Conservation (phyloP, 2,113 vertebrate genomes). For the Cettia cetti region DNA sequence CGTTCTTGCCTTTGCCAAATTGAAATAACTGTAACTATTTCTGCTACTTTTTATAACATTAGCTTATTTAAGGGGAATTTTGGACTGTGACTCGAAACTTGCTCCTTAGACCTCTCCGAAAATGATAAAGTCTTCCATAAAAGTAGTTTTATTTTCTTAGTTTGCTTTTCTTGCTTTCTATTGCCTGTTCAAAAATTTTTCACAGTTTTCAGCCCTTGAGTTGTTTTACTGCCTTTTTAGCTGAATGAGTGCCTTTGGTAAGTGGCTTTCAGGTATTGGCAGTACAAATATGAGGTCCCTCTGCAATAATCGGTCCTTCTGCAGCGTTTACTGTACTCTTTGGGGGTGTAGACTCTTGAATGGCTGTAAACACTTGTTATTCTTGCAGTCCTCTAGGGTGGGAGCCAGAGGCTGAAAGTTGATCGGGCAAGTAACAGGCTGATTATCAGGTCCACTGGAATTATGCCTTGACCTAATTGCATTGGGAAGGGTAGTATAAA, state of each 20-base stretch:
- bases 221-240: background rate
- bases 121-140: background rate
- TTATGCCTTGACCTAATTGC: background rate
- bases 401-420: background rate
- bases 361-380: background rate
- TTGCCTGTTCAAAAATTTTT: background rate
- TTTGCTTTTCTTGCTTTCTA: background rate
- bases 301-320: background rate
- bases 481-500: background rate
- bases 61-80: background rate
- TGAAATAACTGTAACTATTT: background rate
- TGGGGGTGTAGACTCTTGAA: background rate
- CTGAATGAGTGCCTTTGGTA: background rate
- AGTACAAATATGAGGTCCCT: background rate
- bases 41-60: background rate
- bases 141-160: background rate
- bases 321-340: background rate
- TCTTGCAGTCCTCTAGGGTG: background rate
- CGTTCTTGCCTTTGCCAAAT: background rate
- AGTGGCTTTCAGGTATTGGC: background rate
- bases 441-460: background rate
- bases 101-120: rapidly evolving
- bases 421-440: background rate
- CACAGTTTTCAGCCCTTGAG: background rate
- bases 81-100: background rate